phyloP scores from a whole-genome alignment of 64 coral and sea anemone genomes.

The Cladopsammia gracilis region DNA sequence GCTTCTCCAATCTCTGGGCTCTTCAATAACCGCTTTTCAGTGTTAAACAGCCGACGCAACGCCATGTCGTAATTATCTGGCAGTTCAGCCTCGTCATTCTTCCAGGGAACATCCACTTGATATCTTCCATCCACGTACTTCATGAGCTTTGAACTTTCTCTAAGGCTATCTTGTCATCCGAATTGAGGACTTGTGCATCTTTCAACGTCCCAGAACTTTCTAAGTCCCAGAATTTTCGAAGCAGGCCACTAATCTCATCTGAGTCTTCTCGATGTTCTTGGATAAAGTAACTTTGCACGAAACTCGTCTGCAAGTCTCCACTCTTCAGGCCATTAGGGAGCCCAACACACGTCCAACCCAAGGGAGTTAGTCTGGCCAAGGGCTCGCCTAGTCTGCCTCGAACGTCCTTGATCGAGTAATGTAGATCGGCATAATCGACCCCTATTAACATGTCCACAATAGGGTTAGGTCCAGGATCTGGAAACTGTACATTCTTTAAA shows the following conservation, averaged over 20 bases:
- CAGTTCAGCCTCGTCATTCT: not conserved
- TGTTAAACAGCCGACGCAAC: not conserved
- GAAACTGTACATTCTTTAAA: constrained; percentile 23
- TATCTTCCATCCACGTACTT: constrained; percentile 55
- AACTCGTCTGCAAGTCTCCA: constrained; percentile 26
- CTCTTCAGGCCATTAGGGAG: not conserved
- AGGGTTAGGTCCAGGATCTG: not conserved
- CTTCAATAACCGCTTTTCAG: constrained; percentile 50
- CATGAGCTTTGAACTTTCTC: not conserved
- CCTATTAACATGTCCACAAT: constrained; percentile 58
- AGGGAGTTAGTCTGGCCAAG: constrained; percentile 53
- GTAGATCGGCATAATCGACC: constrained; percentile 44
- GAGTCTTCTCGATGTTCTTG: not conserved
- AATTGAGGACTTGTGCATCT: not conserved
- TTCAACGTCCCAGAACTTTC: not conserved
- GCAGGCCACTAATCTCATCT: not conserved
- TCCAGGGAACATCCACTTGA: constrained; percentile 52
- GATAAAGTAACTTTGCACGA: constrained; percentile 38
- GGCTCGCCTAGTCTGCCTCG: constrained; percentile 51
- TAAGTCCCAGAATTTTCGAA: constrained; percentile 54
- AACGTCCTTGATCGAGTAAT: constrained; percentile 63
- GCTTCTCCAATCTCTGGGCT: constrained; percentile 1
- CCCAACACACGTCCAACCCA: constrained; percentile 49
- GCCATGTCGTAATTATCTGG: constrained; percentile 66
- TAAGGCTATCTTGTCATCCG: not conserved